A percentile compares a stretch with the other conserved stretches of the same genome.
Evolutionary conservation across 2,888 invertebrate species (phyloP).

Genomic region (Meghimatium bilineatum): DNA sequence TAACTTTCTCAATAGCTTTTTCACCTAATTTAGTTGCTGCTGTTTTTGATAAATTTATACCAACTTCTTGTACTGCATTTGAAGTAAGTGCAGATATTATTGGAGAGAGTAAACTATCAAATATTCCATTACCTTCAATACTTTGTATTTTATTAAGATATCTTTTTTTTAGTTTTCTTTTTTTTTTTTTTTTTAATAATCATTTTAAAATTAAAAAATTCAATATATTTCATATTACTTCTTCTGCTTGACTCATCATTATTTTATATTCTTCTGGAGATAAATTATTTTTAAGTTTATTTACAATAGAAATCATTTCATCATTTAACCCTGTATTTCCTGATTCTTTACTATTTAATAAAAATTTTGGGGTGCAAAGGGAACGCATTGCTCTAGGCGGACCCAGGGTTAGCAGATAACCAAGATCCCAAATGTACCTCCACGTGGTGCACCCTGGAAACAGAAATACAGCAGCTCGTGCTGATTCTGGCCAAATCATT

Average conservation of each 20-base stretch:
- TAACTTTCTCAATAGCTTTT: conserved; percentile 12
- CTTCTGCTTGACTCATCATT: not conserved
- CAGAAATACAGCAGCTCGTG: too few relatives aligned
- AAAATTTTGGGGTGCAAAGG: too few relatives aligned
- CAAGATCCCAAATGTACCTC: too few relatives aligned
- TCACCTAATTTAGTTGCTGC: not conserved
- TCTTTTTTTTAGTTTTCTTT: not conserved
- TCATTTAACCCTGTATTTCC: not conserved
- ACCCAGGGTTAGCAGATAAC: too few relatives aligned
- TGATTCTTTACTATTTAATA: not conserved
- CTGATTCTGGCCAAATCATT: too few relatives aligned
- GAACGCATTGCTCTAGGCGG: too few relatives aligned
- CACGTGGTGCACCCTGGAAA: too few relatives aligned
- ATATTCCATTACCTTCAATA: conserved; percentile 2
- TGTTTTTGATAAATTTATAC: conserved; percentile 12
- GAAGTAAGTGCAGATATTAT: not conserved
- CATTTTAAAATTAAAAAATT: not conserved
- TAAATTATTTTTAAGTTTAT: not conserved
- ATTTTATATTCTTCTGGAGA: conserved; percentile 2
- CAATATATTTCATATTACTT: not conserved
- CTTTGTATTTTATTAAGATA: not conserved
- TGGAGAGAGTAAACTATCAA: not conserved
- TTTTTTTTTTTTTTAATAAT: not conserved
- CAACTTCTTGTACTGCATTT: not conserved
- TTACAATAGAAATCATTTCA: not conserved